Conservation (phyloP, 1,140 invertebrate species). For the Pachypsylla venusta region DNA sequence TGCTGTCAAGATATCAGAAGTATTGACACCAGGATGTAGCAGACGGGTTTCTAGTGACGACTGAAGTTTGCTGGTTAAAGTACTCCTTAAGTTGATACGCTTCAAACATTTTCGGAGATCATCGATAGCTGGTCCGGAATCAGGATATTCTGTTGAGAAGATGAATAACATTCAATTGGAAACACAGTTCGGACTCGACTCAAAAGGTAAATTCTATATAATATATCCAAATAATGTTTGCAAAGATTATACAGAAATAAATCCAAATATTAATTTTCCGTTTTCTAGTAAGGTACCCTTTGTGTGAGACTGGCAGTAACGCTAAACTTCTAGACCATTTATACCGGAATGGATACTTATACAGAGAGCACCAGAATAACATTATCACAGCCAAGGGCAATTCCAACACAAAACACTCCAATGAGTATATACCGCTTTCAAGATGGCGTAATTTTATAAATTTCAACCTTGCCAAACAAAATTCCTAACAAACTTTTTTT, state of each 20-base stretch:
- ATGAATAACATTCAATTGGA: not conserved
- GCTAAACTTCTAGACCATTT: too few species aligned
- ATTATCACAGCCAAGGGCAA: too few species aligned
- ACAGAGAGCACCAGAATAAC: too few species aligned
- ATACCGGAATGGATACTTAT: too few species aligned
- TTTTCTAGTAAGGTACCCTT: too few species aligned
- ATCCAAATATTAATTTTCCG: too few species aligned
- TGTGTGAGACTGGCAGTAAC: too few species aligned
- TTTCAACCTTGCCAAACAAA: not conserved
- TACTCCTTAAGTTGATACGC: slow-evolving; percentile 63
- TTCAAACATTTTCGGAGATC: slow-evolving; percentile 76
- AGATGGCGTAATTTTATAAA: too few species aligned
- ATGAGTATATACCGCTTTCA: too few species aligned
- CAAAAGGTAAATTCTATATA: not conserved
- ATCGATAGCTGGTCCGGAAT: slow-evolving; percentile 81
- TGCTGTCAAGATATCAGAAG: slow-evolving; percentile 91
- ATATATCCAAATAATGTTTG: not conserved
- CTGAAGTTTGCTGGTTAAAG: slow-evolving; percentile 61
- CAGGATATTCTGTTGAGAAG: slow-evolving; percentile 61
- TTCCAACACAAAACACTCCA: too few species aligned
- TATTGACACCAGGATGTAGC: slow-evolving; percentile 89
- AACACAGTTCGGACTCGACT: not conserved
- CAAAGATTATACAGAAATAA: too few species aligned
- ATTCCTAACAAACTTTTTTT: not conserved
- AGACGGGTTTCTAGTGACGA: slow-evolving; percentile 61